phyloP scores from a whole-genome alignment of 2,113 vertebrate genomes.

The Melanocharis versteri region DNA sequence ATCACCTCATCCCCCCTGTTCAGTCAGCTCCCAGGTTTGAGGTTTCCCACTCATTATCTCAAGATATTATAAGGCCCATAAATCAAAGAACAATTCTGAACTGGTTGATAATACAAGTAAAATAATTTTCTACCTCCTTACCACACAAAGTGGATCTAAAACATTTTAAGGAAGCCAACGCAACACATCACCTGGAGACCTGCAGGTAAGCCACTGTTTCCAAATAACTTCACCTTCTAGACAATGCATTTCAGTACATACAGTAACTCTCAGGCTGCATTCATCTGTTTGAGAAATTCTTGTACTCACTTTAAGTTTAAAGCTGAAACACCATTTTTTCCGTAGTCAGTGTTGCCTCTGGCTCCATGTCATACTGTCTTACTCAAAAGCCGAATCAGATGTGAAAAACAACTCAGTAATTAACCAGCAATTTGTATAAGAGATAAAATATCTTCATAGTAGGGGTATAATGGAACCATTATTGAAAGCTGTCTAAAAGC shows the following conservation, averaged over 20 bases:
- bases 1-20: background rate
- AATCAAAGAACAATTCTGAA: background rate
- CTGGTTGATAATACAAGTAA: background rate
- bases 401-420: constrained; percentile 50
- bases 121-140: background rate
- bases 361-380: constrained; percentile 7
- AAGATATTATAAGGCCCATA: background rate
- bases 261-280: background rate
- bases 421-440: constrained; percentile 54
- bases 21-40: background rate
- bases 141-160: background rate
- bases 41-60: background rate
- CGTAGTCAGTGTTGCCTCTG: background rate
- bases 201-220: background rate
- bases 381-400: constrained; percentile 34
- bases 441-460: constrained; percentile 30
- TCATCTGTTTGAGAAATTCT: background rate
- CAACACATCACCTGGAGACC: background rate
- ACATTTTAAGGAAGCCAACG: background rate
- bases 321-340: background rate
- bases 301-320: background rate
- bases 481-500: constrained; percentile 51
- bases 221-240: background rate
- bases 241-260: background rate
- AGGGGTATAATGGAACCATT: constrained; percentile 2